Percentiles rank a stretch among this genome's conserved stretches.
These are phyloP conservation scores for Varanus komodoensis DNA, from an alignment of 2,113 vertebrate genomes.

Conservation along the genomic window DNA sequence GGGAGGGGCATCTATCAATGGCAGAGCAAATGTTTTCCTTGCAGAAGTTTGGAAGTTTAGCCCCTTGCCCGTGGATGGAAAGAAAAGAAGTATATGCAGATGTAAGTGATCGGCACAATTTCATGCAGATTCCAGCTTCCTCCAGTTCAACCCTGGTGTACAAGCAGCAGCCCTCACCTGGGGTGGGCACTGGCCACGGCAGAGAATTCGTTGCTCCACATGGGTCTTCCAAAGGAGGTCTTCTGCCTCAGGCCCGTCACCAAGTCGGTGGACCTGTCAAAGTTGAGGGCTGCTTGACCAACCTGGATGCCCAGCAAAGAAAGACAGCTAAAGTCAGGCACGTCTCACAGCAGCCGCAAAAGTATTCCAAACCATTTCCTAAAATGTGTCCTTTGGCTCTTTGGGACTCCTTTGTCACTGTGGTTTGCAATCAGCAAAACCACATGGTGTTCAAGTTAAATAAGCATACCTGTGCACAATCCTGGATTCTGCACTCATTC, in stretches of 20 bases:
- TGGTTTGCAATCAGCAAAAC: too few relatives aligned
- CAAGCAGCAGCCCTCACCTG: slow-evolving; percentile 76
- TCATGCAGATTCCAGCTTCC: neutral
- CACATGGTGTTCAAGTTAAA: neutral
- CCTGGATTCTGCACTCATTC: neutral
- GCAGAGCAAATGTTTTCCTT: too few relatives aligned
- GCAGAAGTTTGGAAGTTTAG: too few relatives aligned
- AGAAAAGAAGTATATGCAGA: neutral
- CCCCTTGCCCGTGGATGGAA: too few relatives aligned
- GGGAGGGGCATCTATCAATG: too few relatives aligned
- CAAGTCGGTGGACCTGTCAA: slow-evolving; percentile 81
- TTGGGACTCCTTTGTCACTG: neutral
- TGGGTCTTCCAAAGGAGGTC: slow-evolving; percentile 88
- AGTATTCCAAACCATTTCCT: neutral
- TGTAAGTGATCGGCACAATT: neutral
- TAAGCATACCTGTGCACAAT: neutral
- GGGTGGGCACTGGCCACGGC: slow-evolving; percentile 84
- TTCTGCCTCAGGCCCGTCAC: slow-evolving; percentile 92
- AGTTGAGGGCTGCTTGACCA: slow-evolving; percentile 79
- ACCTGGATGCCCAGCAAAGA: slow-evolving; percentile 66
- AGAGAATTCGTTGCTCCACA: slow-evolving; percentile 90
- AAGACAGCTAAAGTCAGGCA: neutral
- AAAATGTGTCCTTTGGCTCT: fast-evolving
- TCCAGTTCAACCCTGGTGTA: neutral
- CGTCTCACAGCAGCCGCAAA: neutral